Evolutionary conservation across 2,888 invertebrate genomes (phyloP).

Genomic region (Conistra vaccinii): DNA sequence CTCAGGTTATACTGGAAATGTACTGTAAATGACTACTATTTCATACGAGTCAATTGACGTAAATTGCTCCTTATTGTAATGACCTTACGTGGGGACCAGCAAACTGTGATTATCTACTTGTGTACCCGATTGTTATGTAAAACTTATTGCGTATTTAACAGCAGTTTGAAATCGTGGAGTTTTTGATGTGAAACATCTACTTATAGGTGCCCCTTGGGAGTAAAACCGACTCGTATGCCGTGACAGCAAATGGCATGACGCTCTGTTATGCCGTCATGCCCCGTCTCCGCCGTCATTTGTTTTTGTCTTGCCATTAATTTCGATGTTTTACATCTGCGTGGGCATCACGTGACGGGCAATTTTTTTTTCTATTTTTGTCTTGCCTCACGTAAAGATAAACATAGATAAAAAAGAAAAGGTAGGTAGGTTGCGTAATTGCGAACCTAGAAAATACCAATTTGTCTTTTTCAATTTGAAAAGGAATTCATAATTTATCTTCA

Average conservation of each 20-base stretch:
- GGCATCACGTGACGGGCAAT: too few relatives aligned
- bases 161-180: neutral
- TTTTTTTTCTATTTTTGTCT: too few relatives aligned
- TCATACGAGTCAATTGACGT: conserved; percentile 36
- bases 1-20: too few relatives aligned
- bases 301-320: neutral
- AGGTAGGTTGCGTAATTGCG: too few relatives aligned
- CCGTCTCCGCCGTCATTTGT: too few relatives aligned
- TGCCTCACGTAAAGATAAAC: too few relatives aligned
- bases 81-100: neutral
- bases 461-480: too few relatives aligned
- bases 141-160: neutral
- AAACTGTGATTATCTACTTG: conserved; percentile 31
- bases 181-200: neutral
- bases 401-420: too few relatives aligned
- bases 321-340: neutral
- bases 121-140: neutral
- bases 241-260: neutral
- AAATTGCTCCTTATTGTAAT: conserved; percentile 17
- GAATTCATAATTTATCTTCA: too few relatives aligned
- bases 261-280: too few relatives aligned
- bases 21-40: too few relatives aligned
- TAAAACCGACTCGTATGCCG: neutral
- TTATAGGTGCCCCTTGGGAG: neutral
- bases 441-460: too few relatives aligned